Percentiles rank a stretch among this genome's conserved stretches.
These are phyloP conservation scores for Tetramorium alpestre DNA, from an alignment of 1,140 invertebrate species.

Conservation along the genomic window DNA sequence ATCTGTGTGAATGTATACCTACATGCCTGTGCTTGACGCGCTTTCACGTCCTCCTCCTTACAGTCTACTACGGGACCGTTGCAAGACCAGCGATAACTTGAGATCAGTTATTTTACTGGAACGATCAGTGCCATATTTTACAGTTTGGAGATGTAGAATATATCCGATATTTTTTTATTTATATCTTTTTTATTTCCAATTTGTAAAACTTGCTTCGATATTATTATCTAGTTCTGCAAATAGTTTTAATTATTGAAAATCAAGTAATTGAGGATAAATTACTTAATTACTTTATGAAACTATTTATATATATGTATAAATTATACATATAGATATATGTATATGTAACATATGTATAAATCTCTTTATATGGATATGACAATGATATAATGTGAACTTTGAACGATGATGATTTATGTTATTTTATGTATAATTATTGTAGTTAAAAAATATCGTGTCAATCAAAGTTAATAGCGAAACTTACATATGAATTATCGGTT, in stretches of 20 bases:
- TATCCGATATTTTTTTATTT: neutral
- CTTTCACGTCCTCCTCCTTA: slow-evolving; percentile 5
- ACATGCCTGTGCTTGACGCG: neutral
- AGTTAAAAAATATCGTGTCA: neutral
- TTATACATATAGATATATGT: too few relatives aligned
- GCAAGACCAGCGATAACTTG: neutral
- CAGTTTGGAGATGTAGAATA: neutral
- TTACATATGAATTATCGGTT: slow-evolving; percentile 25
- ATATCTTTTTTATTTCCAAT: neutral
- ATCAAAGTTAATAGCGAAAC: neutral
- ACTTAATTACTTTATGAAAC: neutral
- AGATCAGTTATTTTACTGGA: neutral
- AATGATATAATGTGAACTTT: neutral
- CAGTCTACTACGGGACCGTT: neutral
- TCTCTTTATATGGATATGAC: neutral
- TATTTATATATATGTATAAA: neutral
- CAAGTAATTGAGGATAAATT: neutral
- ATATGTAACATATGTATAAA: neutral
- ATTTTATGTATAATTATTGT: neutral
- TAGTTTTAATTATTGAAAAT: neutral
- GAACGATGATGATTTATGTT: neutral
- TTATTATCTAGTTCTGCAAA: neutral
- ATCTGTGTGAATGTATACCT: neutral
- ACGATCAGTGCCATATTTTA: neutral
- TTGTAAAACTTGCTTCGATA: neutral